A percentile compares a stretch with the other conserved stretches of the same genome.
Evolutionary conservation across 1,140 invertebrate genomes (phyloP).

Genomic region (Drosophila sp.): DNA sequence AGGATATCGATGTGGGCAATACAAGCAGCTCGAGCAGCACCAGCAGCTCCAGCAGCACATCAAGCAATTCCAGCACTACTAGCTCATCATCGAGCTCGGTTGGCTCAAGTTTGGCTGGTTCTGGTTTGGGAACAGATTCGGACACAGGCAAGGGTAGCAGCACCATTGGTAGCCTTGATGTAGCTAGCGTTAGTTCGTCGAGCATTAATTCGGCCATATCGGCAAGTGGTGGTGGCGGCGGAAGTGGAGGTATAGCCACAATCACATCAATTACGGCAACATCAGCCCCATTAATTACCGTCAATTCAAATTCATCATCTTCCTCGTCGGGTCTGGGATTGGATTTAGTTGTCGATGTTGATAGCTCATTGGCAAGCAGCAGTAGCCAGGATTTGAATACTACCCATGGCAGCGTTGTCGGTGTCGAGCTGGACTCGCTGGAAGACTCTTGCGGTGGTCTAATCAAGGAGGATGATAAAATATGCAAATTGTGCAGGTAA

Average conservation of each 20-base stretch:
- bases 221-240: constrained; percentile 9
- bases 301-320: constrained; percentile 36
- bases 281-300: constrained; percentile 40
- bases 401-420: constrained; percentile 15
- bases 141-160: constrained; percentile 72
- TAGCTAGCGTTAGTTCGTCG: constrained; percentile 59
- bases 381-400: constrained; percentile 67
- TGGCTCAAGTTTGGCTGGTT: constrained; percentile 46
- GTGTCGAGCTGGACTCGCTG: constrained; percentile 71
- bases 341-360: constrained; percentile 67
- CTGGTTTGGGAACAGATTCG: constrained; percentile 54
- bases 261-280: constrained; percentile 49
- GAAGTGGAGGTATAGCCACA: constrained; percentile 49
- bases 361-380: constrained; percentile 42
- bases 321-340: constrained; percentile 54
- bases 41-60: constrained; percentile 49
- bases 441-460: constrained; percentile 69
- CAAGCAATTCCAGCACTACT: constrained; percentile 25
- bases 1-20: constrained; percentile 66
- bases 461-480: constrained; percentile 71
- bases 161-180: constrained; percentile 62
- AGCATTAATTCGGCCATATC: constrained; percentile 55
- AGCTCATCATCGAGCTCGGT: constrained; percentile 28
- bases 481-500: constrained; percentile 82
- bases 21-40: constrained; percentile 57